Percentiles rank a stretch among this genome's conserved stretches.
phyloP scores from a whole-genome alignment of 92 coral and sea anemone species.

The Heteractis magnifica region DNA sequence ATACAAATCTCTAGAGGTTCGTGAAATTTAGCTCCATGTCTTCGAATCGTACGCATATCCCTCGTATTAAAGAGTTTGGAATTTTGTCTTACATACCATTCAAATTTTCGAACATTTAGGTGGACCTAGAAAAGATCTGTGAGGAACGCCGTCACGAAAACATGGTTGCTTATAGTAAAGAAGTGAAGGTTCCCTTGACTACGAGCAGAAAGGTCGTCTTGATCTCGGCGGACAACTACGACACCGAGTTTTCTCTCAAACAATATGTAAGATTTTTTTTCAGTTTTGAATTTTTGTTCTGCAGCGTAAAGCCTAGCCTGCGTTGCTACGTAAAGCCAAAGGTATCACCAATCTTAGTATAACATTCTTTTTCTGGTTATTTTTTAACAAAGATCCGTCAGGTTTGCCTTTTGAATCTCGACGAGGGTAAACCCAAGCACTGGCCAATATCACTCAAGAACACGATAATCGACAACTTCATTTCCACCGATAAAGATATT shows the following conservation, averaged over 20 bases:
- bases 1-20: constrained; percentile 25
- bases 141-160: constrained; percentile 57
- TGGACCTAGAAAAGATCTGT: constrained; percentile 38
- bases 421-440: constrained; percentile 70
- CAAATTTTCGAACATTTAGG: constrained; percentile 16
- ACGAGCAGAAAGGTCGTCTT: constrained; percentile 63
- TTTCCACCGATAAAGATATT: constrained; percentile 44
- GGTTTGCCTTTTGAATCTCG: constrained; percentile 63
- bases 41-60: background rate
- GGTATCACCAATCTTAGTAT: background rate
- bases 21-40: background rate
- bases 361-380: background rate
- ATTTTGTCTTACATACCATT: background rate
- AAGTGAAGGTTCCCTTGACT: constrained; percentile 58
- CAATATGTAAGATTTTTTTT: constrained; percentile 50
- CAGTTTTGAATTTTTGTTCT: background rate
- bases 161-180: constrained; percentile 67
- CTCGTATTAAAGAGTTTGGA: background rate
- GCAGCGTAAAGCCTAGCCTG: background rate
- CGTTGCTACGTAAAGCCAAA: background rate
- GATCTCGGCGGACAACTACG: constrained; percentile 63
- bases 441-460: constrained; percentile 56
- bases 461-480: constrained; percentile 62
- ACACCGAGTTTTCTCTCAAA: constrained; percentile 62
- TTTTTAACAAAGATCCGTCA: constrained; percentile 44